phyloP scores from a whole-genome alignment of 2,113 vertebrate genomes.

The Ammodytes marinus region DNA sequence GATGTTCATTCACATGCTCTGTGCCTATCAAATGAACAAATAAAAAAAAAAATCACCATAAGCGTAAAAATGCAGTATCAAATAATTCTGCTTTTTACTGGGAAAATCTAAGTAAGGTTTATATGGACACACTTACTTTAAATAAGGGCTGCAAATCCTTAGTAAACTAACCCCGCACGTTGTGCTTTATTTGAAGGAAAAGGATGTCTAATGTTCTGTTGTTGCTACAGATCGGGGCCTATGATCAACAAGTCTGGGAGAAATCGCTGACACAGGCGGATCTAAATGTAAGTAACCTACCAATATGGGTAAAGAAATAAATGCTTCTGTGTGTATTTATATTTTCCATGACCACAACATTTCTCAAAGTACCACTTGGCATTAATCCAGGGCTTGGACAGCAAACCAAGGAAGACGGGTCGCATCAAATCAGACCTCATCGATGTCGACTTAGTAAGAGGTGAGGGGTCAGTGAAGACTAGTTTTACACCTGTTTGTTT shows the following conservation, averaged over 20 bases:
- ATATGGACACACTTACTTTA: not conserved
- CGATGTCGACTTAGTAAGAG: constrained; percentile 96
- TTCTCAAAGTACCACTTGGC: not conserved
- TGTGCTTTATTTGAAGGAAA: not conserved
- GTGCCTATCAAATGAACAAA: not conserved
- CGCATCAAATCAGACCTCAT: constrained; percentile 95
- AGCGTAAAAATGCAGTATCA: not conserved
- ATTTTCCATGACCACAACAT: not conserved
- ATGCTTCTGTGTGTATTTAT: not conserved
- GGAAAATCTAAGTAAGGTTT: fast-evolving
- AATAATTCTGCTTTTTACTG: not conserved
- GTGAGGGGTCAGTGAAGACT: constrained; percentile 77
- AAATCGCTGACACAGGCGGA: constrained; percentile 94
- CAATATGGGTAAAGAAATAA: not conserved
- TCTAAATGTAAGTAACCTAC: constrained; percentile 88
- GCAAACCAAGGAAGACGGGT: constrained; percentile 92
- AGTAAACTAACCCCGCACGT: not conserved
- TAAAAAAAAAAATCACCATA: not conserved
- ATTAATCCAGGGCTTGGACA: constrained; percentile 89
- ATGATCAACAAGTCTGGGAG: constrained; percentile 99
- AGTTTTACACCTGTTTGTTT: not conserved
- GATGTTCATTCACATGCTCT: not conserved
- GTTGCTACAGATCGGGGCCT: constrained; percentile 92
- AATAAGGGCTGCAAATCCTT: not conserved
- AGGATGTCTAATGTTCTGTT: not conserved